Conservation (phyloP, 2,797 vertebrate genomes). For the Anguilla pacifica region DNA sequence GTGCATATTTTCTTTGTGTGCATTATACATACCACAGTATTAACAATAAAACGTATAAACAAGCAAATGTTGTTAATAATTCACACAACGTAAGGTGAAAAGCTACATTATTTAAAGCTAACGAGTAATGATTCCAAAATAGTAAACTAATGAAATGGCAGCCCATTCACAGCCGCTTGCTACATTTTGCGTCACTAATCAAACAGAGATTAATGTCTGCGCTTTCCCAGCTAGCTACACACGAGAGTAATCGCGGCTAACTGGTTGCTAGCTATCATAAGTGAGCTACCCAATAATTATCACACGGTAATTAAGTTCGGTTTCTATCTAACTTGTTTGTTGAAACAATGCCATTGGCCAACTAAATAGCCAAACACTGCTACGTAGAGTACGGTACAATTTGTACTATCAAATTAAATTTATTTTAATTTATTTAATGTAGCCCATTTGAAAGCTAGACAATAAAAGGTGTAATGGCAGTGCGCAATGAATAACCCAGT, state of each 20-base stretch:
- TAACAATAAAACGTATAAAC: not conserved
- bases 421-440: not conserved
- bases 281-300: not conserved
- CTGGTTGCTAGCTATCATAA: not conserved
- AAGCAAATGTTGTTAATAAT: not conserved
- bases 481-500: not conserved
- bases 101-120: not conserved
- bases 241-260: not conserved
- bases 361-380: not conserved
- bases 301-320: not conserved
- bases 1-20: not conserved
- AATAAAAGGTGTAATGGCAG: not conserved
- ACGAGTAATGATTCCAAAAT: not conserved
- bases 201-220: slow-evolving; percentile 24
- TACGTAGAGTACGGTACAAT: not conserved
- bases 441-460: not conserved
- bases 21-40: not conserved
- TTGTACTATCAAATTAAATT: not conserved
- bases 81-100: not conserved
- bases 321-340: not conserved
- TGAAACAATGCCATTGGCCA: not conserved
- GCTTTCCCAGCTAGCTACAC: slow-evolving; percentile 1
- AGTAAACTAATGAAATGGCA: not conserved
- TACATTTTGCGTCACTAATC: slow-evolving; percentile 7
- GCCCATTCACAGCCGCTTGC: not conserved